phyloP scores from a whole-genome alignment of 1,140 invertebrate genomes.

The Bicyclus anynana region DNA sequence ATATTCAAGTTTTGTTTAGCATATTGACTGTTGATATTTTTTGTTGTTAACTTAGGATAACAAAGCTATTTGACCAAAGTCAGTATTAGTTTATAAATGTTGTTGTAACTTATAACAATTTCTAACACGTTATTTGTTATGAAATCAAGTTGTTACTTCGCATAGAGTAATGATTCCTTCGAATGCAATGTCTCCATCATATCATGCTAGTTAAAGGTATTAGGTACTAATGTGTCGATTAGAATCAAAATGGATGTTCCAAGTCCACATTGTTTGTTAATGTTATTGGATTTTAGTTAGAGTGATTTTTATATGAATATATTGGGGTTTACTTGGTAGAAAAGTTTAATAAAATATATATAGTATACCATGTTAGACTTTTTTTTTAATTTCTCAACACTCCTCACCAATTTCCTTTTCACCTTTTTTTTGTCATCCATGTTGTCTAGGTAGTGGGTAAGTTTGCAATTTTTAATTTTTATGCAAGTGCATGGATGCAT shows the following conservation, averaged over 20 bases:
- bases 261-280: slow-evolving; percentile 72
- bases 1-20: slow-evolving; percentile 60
- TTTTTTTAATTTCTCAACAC: slow-evolving; percentile 31
- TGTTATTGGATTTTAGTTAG: slow-evolving; percentile 70
- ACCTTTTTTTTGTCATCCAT: slow-evolving; percentile 21
- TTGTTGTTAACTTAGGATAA: slow-evolving; percentile 75
- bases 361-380: slow-evolving; percentile 48
- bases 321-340: slow-evolving; percentile 76
- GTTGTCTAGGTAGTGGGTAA: slow-evolving; percentile 29
- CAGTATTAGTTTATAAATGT: slow-evolving; percentile 72
- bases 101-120: slow-evolving; percentile 45
- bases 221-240: slow-evolving; percentile 56
- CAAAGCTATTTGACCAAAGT: slow-evolving; percentile 77
- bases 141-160: slow-evolving; percentile 54
- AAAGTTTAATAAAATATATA: slow-evolving; percentile 73
- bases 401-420: slow-evolving; percentile 10
- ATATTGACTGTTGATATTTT: slow-evolving; percentile 75
- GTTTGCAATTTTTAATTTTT: slow-evolving; percentile 25
- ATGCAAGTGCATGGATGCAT: slow-evolving; percentile 48
- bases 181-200: slow-evolving; percentile 60
- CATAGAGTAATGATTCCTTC: slow-evolving; percentile 38
- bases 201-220: slow-evolving; percentile 58
- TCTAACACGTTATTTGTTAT: slow-evolving; percentile 55
- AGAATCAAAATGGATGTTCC: slow-evolving; percentile 52
- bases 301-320: slow-evolving; percentile 77